Evolutionary conservation across 2,888 invertebrate genomes (phyloP).

Genomic region (Neuroscelio doddi): DNA sequence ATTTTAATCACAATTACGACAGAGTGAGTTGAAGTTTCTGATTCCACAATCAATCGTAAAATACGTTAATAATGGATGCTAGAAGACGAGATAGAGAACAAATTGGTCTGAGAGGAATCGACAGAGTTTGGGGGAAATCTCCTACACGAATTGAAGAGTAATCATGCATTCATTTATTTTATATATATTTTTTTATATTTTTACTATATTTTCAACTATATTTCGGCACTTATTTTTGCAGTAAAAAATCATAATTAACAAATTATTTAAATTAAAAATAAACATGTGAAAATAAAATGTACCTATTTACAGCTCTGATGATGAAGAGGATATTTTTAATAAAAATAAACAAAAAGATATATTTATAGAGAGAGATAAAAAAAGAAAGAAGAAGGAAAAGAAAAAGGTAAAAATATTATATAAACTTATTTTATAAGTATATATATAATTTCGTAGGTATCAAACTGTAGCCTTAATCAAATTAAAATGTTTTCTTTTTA

Average conservation of each 20-base stretch:
- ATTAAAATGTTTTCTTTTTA: no score
- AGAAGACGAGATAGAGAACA: slow-evolving; percentile 82
- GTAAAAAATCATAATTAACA: neutral
- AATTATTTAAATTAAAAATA: neutral
- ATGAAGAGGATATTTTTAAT: slow-evolving; percentile 62
- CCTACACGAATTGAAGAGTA: slow-evolving; percentile 79
- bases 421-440: neutral
- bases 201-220: slow-evolving; percentile 12
- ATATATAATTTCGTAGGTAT: slow-evolving; percentile 8
- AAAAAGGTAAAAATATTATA: slow-evolving; percentile 67
- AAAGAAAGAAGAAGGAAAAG: slow-evolving; percentile 70
- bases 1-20: no score
- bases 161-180: slow-evolving; percentile 65
- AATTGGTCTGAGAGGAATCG: slow-evolving; percentile 81
- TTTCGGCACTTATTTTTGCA: neutral
- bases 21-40: no score
- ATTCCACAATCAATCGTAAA: no score
- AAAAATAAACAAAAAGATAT: slow-evolving; percentile 73
- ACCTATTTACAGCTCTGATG: slow-evolving; percentile 68
- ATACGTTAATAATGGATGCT: slow-evolving; percentile 77
- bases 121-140: slow-evolving; percentile 84
- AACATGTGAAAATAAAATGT: slow-evolving; percentile 4
- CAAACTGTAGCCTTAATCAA: no score
- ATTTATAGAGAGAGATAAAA: slow-evolving; percentile 72
- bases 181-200: slow-evolving; percentile 10